A percentile compares a stretch with the other conserved stretches of the same genome.
Evolutionary conservation across 92 coral and sea anemone species (phyloP).

Genomic region (Porites cylindrica): DNA sequence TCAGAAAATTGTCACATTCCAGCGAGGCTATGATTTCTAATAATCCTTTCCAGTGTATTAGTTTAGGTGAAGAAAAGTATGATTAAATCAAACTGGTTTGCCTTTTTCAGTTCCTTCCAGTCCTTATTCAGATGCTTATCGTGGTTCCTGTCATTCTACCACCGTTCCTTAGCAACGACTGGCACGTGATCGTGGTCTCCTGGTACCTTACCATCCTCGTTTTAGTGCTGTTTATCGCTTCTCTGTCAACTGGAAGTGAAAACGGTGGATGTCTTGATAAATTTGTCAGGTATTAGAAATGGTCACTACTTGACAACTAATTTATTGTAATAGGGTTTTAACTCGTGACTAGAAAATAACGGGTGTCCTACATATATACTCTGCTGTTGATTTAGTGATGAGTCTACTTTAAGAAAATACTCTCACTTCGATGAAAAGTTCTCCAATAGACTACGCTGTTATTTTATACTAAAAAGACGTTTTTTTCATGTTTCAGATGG

Average conservation of each 20-base stretch:
- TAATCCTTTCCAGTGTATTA: too few relatives aligned
- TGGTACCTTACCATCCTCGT: constrained; percentile 52
- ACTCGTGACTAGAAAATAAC: too few relatives aligned
- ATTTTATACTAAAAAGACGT: background rate
- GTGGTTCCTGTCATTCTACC: constrained; percentile 64
- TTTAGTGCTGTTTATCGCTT: constrained; percentile 47
- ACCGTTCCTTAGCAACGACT: constrained; percentile 48
- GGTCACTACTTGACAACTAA: too few relatives aligned
- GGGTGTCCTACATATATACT: too few relatives aligned
- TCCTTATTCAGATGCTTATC: constrained; percentile 48
- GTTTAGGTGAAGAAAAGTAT: too few relatives aligned
- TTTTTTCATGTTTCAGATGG: constrained; percentile 48
- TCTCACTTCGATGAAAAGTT: too few relatives aligned
- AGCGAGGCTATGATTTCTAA: too few relatives aligned
- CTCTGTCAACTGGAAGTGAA: constrained; percentile 55
- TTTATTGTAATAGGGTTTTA: too few relatives aligned
- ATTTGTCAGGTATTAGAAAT: constrained; percentile 52
- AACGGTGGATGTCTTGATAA: constrained; percentile 50
- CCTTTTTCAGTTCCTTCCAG: constrained; percentile 47
- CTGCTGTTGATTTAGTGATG: too few relatives aligned
- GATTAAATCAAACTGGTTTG: background rate
- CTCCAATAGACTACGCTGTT: background rate
- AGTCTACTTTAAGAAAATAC: too few relatives aligned
- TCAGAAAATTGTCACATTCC: too few relatives aligned
- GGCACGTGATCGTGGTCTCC: constrained; percentile 64